Conservation (phyloP, 2,888 invertebrate genomes). For the Quadroppia sp. region DNA sequence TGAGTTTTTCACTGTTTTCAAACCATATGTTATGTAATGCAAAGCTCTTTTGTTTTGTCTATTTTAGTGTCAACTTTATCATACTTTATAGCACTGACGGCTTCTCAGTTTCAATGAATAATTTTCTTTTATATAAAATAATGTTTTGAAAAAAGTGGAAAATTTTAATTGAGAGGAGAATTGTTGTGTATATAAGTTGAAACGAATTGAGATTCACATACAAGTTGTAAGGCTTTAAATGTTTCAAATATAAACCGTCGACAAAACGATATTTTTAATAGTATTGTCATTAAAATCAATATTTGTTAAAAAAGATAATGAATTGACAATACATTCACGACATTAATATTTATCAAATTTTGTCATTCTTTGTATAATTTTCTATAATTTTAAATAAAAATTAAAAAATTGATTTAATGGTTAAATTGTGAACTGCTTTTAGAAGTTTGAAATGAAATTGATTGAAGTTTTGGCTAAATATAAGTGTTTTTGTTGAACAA, state of each 20-base stretch:
- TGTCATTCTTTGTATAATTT: too few species aligned
- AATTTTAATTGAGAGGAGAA: neutral
- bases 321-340: too few species aligned
- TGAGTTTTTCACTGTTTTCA: neutral
- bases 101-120: slow-evolving; percentile 26
- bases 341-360: too few species aligned
- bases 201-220: neutral
- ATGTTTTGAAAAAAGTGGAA: neutral
- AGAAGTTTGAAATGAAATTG: neutral
- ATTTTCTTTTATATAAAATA: neutral
- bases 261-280: too few species aligned
- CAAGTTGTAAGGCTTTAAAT: neutral
- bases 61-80: slow-evolving; percentile 15
- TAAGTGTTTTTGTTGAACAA: too few species aligned
- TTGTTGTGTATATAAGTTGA: neutral
- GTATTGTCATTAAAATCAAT: too few species aligned
- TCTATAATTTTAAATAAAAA: too few species aligned
- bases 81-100: neutral
- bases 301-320: too few species aligned
- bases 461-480: neutral
- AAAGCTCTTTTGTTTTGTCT: neutral
- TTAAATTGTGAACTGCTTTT: too few species aligned
- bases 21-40: neutral
- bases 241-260: too few species aligned
- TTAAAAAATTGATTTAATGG: too few species aligned